Evolutionary conservation across 2,888 invertebrate species (phyloP), one percentile per base, ranked within the genome.

Genomic region (Rosalia funebris): DNA sequence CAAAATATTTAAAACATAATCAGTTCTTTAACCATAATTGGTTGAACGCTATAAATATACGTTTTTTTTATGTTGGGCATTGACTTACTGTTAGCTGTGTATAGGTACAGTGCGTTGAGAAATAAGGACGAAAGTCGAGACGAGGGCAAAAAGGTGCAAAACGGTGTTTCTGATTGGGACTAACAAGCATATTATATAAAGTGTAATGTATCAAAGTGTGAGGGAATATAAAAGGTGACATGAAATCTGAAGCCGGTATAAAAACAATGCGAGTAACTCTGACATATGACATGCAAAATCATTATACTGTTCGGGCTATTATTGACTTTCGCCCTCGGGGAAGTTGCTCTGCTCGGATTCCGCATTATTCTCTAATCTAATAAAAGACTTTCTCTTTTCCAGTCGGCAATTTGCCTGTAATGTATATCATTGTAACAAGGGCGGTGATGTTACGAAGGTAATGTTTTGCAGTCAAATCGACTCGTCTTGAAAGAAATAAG

Each of bases 161-260:
- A 47, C 39, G 50, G 25, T 50, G 20, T 36, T 58, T 58, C 48
- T 58, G 50, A 48, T 58, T 58, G 52, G 37, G 45, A 14, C 63
- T 68, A 70, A 70, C 70, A 68, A 68, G 68, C 70, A 52, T 64
- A 65, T 70, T 68, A 70, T 62, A 60, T 64, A 65, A 67, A 70
- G 66, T 67, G 64, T 70, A 68, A 53, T 64, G 46, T 68, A 68
- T 70, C 70, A 70, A 70, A 70, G 70, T 60, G 52, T 36, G 62
- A 61, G 50, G 63, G 62, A 50, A 45, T 60, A 66, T 66, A 50
- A 62, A 60, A 64, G 66, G 66, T 66, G 66, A 66, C 66, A 59
- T 57, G 66, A 66, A 66, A 66, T 53, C 62, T 44, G 66, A 66
- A 57, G 60, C 62, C 47, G 37, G 42, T 44, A 32, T 15, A 34